A percentile compares a stretch with the other conserved stretches of the same genome.
These are phyloP conservation scores for Dyspetes luteomarginatus DNA, from an alignment of 2,888 invertebrate species.

Conservation along the genomic window DNA sequence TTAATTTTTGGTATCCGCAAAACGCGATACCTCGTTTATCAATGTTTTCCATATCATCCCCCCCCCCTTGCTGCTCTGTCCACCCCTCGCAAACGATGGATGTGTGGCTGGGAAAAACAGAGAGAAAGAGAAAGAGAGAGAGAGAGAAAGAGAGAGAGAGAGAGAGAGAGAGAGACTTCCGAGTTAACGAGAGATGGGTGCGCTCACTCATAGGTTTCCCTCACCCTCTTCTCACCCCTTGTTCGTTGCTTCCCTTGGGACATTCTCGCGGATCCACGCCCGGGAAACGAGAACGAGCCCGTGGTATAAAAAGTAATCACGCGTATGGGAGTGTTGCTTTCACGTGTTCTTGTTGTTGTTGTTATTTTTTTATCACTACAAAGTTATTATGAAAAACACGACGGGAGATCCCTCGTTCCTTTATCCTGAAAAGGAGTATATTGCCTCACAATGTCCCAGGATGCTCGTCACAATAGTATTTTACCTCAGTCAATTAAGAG, in stretches of 20 bases:
- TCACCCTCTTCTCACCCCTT: not conserved
- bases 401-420: conserved; percentile 31
- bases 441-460: not conserved
- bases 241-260: conserved; percentile 33
- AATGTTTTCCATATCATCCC: conserved; percentile 33
- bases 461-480: not conserved
- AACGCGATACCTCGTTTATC: conserved; percentile 41
- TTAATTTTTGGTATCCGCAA: conserved; percentile 30
- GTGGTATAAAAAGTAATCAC: conserved; percentile 50
- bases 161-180: conserved; percentile 68
- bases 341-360: not conserved
- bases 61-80: no score
- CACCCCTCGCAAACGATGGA: not conserved
- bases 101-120: not conserved
- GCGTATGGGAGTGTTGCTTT: conserved; percentile 46
- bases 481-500: conserved; percentile 2
- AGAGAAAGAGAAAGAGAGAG: conserved; percentile 45
- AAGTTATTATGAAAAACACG: conserved; percentile 12
- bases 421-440: conserved; percentile 4
- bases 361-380: conserved; percentile 23
- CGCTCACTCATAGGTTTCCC: conserved; percentile 37
- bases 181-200: conserved; percentile 57
- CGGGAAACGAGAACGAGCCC: conserved; percentile 48
- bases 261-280: conserved; percentile 33
- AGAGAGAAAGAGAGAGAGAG: conserved; percentile 55